Percentiles rank a stretch among this genome's conserved stretches.
These are phyloP conservation scores for Dexiosoma caninum DNA, from an alignment of 2,888 invertebrate genomes.

Conservation along the genomic window DNA sequence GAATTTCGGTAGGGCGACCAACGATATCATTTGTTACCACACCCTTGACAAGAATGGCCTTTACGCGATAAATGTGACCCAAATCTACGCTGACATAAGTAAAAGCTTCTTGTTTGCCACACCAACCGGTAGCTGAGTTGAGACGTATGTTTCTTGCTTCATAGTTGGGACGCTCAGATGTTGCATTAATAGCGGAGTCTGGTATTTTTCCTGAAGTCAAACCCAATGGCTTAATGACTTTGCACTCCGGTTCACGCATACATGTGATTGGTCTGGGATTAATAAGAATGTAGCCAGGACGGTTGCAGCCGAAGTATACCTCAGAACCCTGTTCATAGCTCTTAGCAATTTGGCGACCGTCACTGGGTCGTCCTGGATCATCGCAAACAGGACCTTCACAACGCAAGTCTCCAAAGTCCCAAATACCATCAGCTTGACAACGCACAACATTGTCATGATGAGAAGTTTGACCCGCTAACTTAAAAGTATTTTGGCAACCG, in stretches of 20 bases:
- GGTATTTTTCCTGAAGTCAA: slow-evolving; percentile 94
- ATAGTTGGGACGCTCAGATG: slow-evolving; percentile 94
- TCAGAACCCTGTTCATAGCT: slow-evolving; percentile 94
- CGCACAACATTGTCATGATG: slow-evolving; percentile 94
- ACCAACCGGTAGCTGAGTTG: slow-evolving; percentile 97
- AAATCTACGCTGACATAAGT: slow-evolving; percentile 97
- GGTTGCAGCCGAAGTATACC: slow-evolving; percentile 92
- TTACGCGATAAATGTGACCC: slow-evolving; percentile 93
- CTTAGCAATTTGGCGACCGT: slow-evolving; percentile 90
- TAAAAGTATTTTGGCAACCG: slow-evolving; percentile 97
- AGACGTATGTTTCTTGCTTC: slow-evolving; percentile 92
- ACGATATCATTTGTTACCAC: slow-evolving; percentile 97
- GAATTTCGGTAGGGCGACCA: slow-evolving; percentile 95
- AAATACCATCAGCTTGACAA: slow-evolving; percentile 94
- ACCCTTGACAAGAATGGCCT: slow-evolving; percentile 94
- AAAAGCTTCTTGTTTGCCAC: slow-evolving; percentile 97
- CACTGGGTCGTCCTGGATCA: slow-evolving; percentile 95
- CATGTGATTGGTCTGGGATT: slow-evolving; percentile 94
- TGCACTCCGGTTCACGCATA: slow-evolving; percentile 94
- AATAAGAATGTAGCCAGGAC: slow-evolving; percentile 94
- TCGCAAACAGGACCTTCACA: slow-evolving; percentile 98
- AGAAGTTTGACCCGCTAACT: slow-evolving; percentile 93
- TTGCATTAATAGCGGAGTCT: slow-evolving; percentile 96
- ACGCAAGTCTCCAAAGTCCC: slow-evolving; percentile 96
- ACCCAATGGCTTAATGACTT: slow-evolving; percentile 93